Evolutionary conservation across 2,113 vertebrate genomes (phyloP), one percentile per base, ranked within the genome.

Genomic region (Ictalurus punctatus): DNA sequence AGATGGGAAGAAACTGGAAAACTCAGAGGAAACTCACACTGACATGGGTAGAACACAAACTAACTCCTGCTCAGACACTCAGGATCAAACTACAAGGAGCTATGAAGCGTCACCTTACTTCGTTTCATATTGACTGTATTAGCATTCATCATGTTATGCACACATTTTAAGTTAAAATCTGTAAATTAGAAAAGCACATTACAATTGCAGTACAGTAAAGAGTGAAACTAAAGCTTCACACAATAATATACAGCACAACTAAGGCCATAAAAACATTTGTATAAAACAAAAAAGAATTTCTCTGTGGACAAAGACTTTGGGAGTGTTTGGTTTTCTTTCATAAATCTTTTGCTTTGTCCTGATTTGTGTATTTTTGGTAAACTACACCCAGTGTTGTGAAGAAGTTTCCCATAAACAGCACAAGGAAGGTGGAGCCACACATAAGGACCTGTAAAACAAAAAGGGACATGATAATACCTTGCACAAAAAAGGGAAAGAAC

Each of bases 361-460:
- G 93, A 10, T 97, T 96, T 91, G 95, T 97, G 94, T 99, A 96
- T 89, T 99, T 99, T 93, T 99, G 97, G 91, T 98, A 98, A 80
- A 99, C 96, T 0, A 99, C 98, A 0, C 96, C 94, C 34, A 99
- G 95, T 0, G 98, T 99, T 91, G 98, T 99, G 94, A 95, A 97
- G 94, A 99, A 97, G 92, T 99, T 99, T 52, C 98, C 98, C 13
- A 97, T 94, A 94, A 99, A 99, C 92, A 99, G 96, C 25, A 97
- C 92, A 88, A 97, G 94, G 95, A 98, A 99, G 4, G 98, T 96
- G 86, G 98, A 92, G 91, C 96, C 96, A 0, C 98, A 99, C 97
- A 99, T 99, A 63, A 95, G 93, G 12, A 99, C 98, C 98, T 99
- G 82, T 1, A 85, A 19, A 78, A 30, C 67, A 54, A 40, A 67